These are phyloP conservation scores for Xylota segnis DNA, from an alignment of 2,888 invertebrate species.

Conservation along the genomic window DNA sequence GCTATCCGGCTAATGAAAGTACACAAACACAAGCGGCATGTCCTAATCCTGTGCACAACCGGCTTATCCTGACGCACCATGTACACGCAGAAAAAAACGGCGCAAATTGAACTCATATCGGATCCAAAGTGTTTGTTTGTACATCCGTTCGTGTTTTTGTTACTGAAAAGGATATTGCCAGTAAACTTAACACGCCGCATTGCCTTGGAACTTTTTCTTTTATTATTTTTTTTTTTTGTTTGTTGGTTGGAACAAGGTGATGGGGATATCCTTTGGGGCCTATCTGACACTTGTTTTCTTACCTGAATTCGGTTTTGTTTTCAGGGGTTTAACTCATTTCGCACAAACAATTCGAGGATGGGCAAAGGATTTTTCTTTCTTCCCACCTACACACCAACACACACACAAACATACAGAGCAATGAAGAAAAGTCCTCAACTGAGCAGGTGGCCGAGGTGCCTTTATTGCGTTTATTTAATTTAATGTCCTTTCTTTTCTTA, in stretches of 20 bases:
- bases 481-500: slow-evolving; percentile 69
- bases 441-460: slow-evolving; percentile 73
- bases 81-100: slow-evolving; percentile 55
- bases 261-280: slow-evolving; percentile 67
- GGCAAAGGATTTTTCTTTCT: slow-evolving; percentile 25
- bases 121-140: slow-evolving; percentile 74
- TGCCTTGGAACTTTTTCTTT: slow-evolving; percentile 46
- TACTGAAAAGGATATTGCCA: slow-evolving; percentile 72
- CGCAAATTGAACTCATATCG: slow-evolving; percentile 75
- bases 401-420: no score
- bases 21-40: slow-evolving; percentile 72
- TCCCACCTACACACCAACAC: slow-evolving; percentile 18
- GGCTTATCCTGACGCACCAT: slow-evolving; percentile 71
- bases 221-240: background rate
- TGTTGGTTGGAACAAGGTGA: slow-evolving; percentile 5
- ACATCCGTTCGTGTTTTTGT: slow-evolving; percentile 70
- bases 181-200: slow-evolving; percentile 72
- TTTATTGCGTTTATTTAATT: slow-evolving; percentile 76
- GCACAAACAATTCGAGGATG: slow-evolving; percentile 31
- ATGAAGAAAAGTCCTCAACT: slow-evolving; percentile 47
- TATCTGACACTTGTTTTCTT: slow-evolving; percentile 75
- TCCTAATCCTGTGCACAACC: slow-evolving; percentile 72
- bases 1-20: slow-evolving; percentile 56
- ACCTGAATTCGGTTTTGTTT: slow-evolving; percentile 73
- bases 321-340: slow-evolving; percentile 68